Conservation (phyloP, 1,140 invertebrate species). For the Zaprionus ghesquierei region DNA sequence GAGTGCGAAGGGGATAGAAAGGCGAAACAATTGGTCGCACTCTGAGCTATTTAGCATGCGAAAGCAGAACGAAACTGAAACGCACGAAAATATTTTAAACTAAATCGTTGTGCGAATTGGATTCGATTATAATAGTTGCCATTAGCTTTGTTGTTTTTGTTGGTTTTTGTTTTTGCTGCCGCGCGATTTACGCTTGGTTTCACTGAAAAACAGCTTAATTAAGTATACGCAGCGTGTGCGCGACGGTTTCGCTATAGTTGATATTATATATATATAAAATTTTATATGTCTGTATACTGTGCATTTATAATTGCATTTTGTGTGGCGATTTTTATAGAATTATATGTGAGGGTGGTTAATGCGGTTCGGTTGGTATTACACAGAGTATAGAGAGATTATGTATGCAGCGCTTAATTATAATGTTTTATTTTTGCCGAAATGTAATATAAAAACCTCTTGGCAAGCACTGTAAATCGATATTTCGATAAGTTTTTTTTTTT, state of each 20-base stretch:
- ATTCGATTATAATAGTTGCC: slow-evolving; percentile 11
- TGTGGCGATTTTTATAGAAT: neutral
- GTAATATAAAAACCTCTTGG: no score
- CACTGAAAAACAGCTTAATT: slow-evolving; percentile 6
- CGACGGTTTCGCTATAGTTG: neutral
- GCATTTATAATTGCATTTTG: neutral
- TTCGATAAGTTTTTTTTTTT: no score
- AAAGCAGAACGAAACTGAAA: slow-evolving; percentile 28
- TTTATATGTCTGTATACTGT: no score
- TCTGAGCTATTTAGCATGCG: no score
- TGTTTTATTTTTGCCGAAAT: no score
- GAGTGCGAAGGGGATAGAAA: neutral
- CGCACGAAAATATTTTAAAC: slow-evolving; percentile 22
- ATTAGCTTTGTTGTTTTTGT: neutral
- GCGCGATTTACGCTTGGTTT: neutral
- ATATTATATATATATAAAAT: neutral
- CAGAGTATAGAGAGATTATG: no score
- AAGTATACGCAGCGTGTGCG: slow-evolving; percentile 14
- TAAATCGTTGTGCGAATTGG: neutral
- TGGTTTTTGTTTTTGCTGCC: neutral
- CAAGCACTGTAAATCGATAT: no score
- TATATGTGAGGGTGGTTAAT: no score
- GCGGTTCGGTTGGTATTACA: no score
- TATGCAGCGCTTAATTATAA: no score
- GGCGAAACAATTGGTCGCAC: no score